phyloP scores from a whole-genome alignment of 53 echinoderm and acorn worm genomes.

The Antedon mediterranea region DNA sequence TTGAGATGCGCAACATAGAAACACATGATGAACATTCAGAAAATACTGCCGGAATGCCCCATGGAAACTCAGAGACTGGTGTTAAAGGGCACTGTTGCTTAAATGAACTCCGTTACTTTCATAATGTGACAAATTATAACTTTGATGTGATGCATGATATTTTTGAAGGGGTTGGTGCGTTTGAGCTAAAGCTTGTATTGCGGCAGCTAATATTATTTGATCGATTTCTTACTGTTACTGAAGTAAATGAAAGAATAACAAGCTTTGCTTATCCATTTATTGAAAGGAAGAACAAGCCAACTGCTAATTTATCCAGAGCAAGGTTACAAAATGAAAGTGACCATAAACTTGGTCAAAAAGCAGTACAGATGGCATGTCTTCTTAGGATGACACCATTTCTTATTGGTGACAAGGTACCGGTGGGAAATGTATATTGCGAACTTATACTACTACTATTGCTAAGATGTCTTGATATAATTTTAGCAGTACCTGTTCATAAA shows the following conservation, averaged over 20 bases:
- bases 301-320: not conserved
- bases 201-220: slow-evolving; percentile 20
- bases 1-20: not conserved
- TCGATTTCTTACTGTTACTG: slow-evolving; percentile 17
- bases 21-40: slow-evolving; percentile 6
- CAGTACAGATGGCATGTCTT: slow-evolving; percentile 40
- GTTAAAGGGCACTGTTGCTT: slow-evolving; percentile 11
- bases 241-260: slow-evolving; percentile 19
- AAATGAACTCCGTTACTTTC: slow-evolving; percentile 15
- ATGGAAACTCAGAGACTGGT: slow-evolving; percentile 39
- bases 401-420: slow-evolving; percentile 32
- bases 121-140: slow-evolving; percentile 21
- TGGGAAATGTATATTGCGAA: slow-evolving; percentile 33
- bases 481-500: slow-evolving; percentile 24
- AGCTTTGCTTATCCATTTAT: slow-evolving; percentile 29
- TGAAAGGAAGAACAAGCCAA: slow-evolving; percentile 38
- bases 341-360: slow-evolving; percentile 45
- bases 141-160: slow-evolving; percentile 49
- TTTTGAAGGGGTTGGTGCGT: slow-evolving; percentile 26
- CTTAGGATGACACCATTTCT: slow-evolving; percentile 26
- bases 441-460: slow-evolving; percentile 22
- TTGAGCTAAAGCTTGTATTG: slow-evolving; percentile 30
- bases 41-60: not conserved
- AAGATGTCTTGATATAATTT: slow-evolving; percentile 27
- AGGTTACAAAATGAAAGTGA: slow-evolving; percentile 29